phyloP scores from a whole-genome alignment of 2,113 vertebrate species.

The Glaucomys volans region DNA sequence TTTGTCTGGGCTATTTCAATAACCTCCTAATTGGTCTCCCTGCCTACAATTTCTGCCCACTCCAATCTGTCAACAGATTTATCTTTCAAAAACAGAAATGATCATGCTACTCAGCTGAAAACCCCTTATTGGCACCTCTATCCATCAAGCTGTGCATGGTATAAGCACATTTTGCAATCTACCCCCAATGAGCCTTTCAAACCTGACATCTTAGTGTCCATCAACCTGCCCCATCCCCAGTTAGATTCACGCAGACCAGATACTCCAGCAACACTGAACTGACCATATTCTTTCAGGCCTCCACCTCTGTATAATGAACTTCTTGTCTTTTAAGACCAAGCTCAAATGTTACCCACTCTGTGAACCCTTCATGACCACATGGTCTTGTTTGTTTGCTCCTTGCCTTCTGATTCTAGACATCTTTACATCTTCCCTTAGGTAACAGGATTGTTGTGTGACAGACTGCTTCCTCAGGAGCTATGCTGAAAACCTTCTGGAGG shows the following conservation, averaged over 20 bases:
- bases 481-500: background rate
- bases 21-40: conserved; percentile 75
- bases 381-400: background rate
- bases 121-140: background rate
- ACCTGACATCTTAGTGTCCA: background rate
- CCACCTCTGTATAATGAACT: background rate
- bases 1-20: conserved; percentile 75
- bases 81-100: conserved; percentile 75
- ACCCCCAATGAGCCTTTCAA: background rate
- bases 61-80: conserved; percentile 77
- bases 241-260: background rate
- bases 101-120: conserved; percentile 59
- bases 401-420: background rate
- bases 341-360: background rate
- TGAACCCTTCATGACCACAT: background rate
- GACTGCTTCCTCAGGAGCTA: background rate
- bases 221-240: background rate
- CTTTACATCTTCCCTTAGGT: background rate
- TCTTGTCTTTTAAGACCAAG: background rate
- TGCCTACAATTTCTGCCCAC: conserved; percentile 74
- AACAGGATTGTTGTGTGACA: background rate
- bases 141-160: background rate
- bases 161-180: background rate
- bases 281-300: background rate
- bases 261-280: background rate